Evolutionary conservation across 2,113 vertebrate genomes (phyloP).

Genomic region (Rhodinocichla rosea): DNA sequence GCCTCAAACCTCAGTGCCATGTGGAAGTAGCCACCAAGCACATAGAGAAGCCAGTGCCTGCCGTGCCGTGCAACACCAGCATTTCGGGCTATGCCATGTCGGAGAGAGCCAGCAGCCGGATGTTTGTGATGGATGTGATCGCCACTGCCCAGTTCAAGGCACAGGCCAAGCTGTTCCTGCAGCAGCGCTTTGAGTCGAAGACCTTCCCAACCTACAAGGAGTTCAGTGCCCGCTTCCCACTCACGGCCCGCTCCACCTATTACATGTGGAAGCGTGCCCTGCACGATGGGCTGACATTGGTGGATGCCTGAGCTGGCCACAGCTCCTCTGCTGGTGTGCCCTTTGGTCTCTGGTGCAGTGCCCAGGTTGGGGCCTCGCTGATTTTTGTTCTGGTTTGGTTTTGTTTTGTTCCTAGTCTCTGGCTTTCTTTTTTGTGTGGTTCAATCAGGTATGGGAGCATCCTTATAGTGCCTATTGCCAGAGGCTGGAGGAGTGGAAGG

Average conservation of each 20-base stretch:
- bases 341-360: neutral
- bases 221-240: slow-evolving; percentile 89
- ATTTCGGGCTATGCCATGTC: slow-evolving; percentile 39
- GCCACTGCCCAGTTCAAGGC: slow-evolving; percentile 91
- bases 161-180: slow-evolving; percentile 93
- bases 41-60: neutral
- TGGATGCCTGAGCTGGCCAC: slow-evolving; percentile 77
- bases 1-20: neutral
- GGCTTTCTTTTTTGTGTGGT: neutral
- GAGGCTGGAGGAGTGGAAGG: neutral
- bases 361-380: accelerated
- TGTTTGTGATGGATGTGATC: slow-evolving; percentile 88
- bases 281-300: slow-evolving; percentile 87
- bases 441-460: neutral
- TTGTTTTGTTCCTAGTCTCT: slow-evolving; percentile 15
- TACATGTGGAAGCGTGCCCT: slow-evolving; percentile 98
- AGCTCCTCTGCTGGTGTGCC: neutral
- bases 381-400: neutral
- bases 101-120: slow-evolving; percentile 59
- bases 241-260: slow-evolving; percentile 93
- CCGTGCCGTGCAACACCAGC: neutral
- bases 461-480: neutral
- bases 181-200: slow-evolving; percentile 91
- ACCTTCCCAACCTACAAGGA: slow-evolving; percentile 95
- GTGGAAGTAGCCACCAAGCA: neutral